These are phyloP conservation scores for Pachyseris speciosa DNA, from an alignment of 64 coral and sea anemone species.

Conservation along the genomic window DNA sequence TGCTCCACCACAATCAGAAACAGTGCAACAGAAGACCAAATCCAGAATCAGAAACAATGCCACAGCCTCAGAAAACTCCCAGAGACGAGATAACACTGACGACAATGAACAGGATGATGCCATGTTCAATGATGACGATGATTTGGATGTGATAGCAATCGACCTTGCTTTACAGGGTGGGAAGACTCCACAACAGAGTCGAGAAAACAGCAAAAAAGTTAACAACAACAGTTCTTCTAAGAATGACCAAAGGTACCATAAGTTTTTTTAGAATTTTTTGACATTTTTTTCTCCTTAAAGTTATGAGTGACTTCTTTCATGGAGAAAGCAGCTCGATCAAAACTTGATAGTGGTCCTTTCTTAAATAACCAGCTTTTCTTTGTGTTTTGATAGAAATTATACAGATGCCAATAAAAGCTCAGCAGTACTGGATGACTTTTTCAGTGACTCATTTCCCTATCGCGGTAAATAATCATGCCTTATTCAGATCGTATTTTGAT, in stretches of 20 bases:
- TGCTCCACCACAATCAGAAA: not conserved
- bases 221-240: not conserved
- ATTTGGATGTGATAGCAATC: slow-evolving; percentile 8
- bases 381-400: not conserved
- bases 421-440: slow-evolving; percentile 61
- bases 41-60: not conserved
- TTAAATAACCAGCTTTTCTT: no score
- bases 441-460: slow-evolving; percentile 81
- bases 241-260: slow-evolving; percentile 15
- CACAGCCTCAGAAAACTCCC: not conserved
- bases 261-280: not conserved
- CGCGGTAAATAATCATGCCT: slow-evolving; percentile 38
- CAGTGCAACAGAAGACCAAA: not conserved
- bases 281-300: not conserved
- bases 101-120: not conserved
- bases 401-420: slow-evolving; percentile 45
- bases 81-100: not conserved
- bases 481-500: no score
- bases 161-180: not conserved
- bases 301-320: no score
- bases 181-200: not conserved
- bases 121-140: slow-evolving; percentile 16
- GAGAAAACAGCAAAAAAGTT: not conserved
- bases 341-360: no score
- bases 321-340: no score